These are phyloP conservation scores for Merodon equestris DNA, from an alignment of 2,888 invertebrate genomes.

Conservation along the genomic window DNA sequence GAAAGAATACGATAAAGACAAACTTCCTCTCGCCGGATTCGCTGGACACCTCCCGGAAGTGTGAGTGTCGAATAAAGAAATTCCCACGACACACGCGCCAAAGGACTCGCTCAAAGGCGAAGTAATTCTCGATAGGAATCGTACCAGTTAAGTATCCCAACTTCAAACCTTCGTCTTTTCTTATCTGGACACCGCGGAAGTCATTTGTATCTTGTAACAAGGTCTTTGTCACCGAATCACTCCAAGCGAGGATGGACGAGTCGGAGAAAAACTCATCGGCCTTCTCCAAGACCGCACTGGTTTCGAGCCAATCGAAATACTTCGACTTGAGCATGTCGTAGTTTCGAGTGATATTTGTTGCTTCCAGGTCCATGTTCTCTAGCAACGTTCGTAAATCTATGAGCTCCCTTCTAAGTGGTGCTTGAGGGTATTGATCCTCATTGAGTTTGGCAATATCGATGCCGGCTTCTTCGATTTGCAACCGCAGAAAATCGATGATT, in stretches of 20 bases:
- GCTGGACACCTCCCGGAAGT: conserved; percentile 90
- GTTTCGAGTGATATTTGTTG: conserved; percentile 69
- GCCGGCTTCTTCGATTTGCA: conserved; percentile 63
- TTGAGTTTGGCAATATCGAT: conserved; percentile 71
- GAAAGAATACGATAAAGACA: conserved; percentile 88
- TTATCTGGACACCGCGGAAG: neutral
- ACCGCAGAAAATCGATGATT: conserved; percentile 69
- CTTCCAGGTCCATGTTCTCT: conserved; percentile 67
- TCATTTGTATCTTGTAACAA: conserved; percentile 72
- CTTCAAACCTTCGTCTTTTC: conserved; percentile 29
- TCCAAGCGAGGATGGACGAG: conserved; percentile 69
- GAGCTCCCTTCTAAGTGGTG: conserved; percentile 58
- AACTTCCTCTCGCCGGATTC: conserved; percentile 85
- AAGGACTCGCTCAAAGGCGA: conserved; percentile 95
- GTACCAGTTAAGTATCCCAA: conserved; percentile 95
- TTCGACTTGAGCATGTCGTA: conserved; percentile 65
- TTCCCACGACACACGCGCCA: conserved; percentile 98
- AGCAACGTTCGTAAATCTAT: conserved; percentile 60
- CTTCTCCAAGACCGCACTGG: conserved; percentile 69
- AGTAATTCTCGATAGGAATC: conserved; percentile 92
- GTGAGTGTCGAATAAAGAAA: conserved; percentile 93
- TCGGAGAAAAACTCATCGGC: conserved; percentile 70
- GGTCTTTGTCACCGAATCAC: conserved; percentile 70
- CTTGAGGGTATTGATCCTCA: conserved; percentile 24
- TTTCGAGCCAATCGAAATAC: conserved; percentile 69